phyloP scores from a whole-genome alignment of 2,888 invertebrate genomes.

The Oxycera nigricornis region DNA sequence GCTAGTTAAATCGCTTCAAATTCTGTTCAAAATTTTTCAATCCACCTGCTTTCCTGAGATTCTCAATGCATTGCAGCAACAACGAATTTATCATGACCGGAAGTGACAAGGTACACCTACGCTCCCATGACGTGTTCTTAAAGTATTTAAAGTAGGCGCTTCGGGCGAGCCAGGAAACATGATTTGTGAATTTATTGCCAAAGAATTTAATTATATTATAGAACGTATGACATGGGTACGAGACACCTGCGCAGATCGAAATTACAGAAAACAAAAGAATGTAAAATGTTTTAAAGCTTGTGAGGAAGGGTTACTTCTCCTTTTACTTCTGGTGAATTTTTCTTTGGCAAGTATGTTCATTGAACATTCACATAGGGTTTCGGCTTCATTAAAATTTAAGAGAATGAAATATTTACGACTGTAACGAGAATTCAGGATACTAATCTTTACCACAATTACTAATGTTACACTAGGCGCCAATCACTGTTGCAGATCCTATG shows the following conservation, averaged over 20 bases:
- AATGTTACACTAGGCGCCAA: too few relatives aligned
- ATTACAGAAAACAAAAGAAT: not conserved
- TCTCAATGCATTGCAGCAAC: too few relatives aligned
- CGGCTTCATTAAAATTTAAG: slow-evolving; percentile 31
- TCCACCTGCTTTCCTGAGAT: too few relatives aligned
- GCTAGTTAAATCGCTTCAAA: too few relatives aligned
- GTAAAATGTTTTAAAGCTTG: not conserved
- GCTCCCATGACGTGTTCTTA: not conserved
- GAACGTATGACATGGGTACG: slow-evolving; percentile 11
- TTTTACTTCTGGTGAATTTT: too few relatives aligned
- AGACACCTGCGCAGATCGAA: slow-evolving; percentile 17
- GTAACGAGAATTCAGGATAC: not conserved
- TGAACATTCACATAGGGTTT: not conserved
- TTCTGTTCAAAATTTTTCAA: too few relatives aligned
- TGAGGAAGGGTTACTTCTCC: not conserved
- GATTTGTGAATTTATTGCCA: slow-evolving; percentile 15
- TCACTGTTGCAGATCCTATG: too few relatives aligned
- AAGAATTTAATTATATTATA: slow-evolving; percentile 21
- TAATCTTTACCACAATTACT: not conserved
- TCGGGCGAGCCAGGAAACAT: not conserved
- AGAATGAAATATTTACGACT: not conserved
- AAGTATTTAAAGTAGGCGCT: not conserved
- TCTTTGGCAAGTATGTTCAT: too few relatives aligned
- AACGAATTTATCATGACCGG: not conserved
- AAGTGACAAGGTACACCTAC: not conserved